Evolutionary conservation across 2,888 invertebrate genomes (phyloP).

Genomic region (Pristionchus arcanus): DNA sequence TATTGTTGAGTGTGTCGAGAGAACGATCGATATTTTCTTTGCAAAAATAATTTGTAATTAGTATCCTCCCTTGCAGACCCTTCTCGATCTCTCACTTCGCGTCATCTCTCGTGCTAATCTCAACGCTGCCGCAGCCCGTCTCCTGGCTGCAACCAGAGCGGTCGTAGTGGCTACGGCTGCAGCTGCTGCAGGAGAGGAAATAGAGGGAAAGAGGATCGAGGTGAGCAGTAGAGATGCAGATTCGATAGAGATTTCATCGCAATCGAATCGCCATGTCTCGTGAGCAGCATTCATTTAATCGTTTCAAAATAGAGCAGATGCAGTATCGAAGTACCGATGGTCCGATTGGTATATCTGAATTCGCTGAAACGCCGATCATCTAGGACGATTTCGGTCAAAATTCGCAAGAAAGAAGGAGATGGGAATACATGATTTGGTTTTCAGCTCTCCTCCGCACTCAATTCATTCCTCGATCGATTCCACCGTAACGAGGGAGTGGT

Average conservation of each 20-base stretch:
- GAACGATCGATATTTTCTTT: neutral
- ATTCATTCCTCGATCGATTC: conserved; percentile 51
- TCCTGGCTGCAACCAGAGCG: neutral
- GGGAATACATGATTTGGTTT: neutral
- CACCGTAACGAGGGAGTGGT: neutral
- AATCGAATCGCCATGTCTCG: no score
- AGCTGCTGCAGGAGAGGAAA: neutral
- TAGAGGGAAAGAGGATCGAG: neutral
- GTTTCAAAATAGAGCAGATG: neutral
- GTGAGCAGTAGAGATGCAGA: no score
- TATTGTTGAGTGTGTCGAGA: neutral
- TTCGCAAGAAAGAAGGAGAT: no score
- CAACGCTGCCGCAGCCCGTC: conserved; percentile 41
- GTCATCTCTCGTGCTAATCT: conserved; percentile 52
- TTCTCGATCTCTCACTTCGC: conserved; percentile 46
- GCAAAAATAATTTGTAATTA: no score
- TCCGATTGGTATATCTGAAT: neutral
- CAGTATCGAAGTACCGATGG: no score
- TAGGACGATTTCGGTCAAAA: no score
- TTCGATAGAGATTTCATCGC: no score
- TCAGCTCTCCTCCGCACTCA: neutral
- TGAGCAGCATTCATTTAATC: no score
- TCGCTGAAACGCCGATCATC: neutral
- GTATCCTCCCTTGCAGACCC: conserved; percentile 35
- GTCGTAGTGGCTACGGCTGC: neutral